Base-by-base conservation (phyloP, 2,888 invertebrate genomes). In the Tetheella fluctuosa region DNA sequence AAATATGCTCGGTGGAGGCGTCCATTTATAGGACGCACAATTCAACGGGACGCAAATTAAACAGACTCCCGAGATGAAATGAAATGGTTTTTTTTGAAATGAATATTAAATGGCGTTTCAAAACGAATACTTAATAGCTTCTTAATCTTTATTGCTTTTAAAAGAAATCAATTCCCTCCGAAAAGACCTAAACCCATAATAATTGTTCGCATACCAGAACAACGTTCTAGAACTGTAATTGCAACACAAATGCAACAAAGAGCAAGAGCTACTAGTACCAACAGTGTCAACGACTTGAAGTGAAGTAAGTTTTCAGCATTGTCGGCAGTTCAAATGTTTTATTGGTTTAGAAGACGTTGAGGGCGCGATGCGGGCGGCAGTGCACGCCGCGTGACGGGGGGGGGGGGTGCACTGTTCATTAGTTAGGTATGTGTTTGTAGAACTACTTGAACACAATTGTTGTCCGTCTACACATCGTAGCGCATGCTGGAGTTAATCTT, bases 111-210 rank as follows among this genome's bases (percentile, higher is more conserved):
- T 42, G 42, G 17, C n/a, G n/a, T 42, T 17, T 42, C 42, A 42
- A 17, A 7, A 17, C 5, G 42, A 42, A 42, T 17, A n/a, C 17
- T 42, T 42, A 42, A 42, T 17, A 17, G 17, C 4, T 42, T 6
- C 42, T 42, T 42, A 42, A 42, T 42, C 17, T 42, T 42, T 42
- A 42, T 42, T 42, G 42, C 42, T 42, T 42, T 42, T 12, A 42
- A 5, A 42, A 42, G 17, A 42, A 42, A 42, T 42, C 42, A 17
- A 2, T 6, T 42, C 17, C n/a, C 42, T 15, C 42, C 1, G n/a
- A 42, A 6, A n/a, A n/a, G n/a, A n/a, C n/a, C n/a, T n/a, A n/a
- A n/a, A n/a, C n/a, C n/a, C n/a, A n/a, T n/a, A n/a, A n/a, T n/a
- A n/a, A n/a, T n/a, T n/a, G n/a, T n/a, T n/a, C n/a, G n/a, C n/a